Evolutionary conservation across 1,140 invertebrate genomes (phyloP).

Genomic region (Pseudomyrmex cubaensis): DNA sequence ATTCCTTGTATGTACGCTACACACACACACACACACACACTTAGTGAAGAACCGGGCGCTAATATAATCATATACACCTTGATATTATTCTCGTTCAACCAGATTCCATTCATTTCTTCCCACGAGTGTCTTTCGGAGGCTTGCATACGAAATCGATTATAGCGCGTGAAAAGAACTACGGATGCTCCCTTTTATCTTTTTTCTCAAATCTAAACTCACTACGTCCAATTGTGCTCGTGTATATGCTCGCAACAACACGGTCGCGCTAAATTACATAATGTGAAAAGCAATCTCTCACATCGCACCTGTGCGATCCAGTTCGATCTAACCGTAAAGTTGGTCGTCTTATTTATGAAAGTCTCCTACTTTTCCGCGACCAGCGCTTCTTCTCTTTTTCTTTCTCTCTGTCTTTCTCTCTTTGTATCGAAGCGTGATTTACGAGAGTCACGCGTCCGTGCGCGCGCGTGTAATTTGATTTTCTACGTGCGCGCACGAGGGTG

Average conservation of each 20-base stretch:
- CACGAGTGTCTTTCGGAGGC: neutral
- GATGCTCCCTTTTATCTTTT: constrained; percentile 20
- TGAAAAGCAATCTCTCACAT: constrained; percentile 43
- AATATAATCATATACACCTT: neutral
- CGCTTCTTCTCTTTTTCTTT: constrained; percentile 2
- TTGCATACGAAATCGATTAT: constrained; percentile 5
- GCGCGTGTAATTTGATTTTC: constrained; percentile 49
- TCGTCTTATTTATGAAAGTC: constrained; percentile 33
- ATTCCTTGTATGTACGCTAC: too few relatives aligned
- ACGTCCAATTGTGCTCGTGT: neutral
- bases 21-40: too few relatives aligned
- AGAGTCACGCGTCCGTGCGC: constrained; percentile 39
- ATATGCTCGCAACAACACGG: neutral
- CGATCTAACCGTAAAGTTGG: neutral
- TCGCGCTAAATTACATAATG: constrained; percentile 34
- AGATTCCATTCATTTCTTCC: neutral
- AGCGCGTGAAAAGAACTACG: neutral
- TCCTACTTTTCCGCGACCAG: constrained; percentile 27
- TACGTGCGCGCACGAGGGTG: constrained; percentile 2
- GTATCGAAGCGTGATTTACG: constrained; percentile 50
- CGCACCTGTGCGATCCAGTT: neutral
- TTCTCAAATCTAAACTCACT: neutral
- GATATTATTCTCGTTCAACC: neutral
- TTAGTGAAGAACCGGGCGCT: neutral
- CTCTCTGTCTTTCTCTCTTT: neutral